Evolutionary conservation across 2,113 vertebrate genomes (phyloP), one percentile per base, ranked within the genome.

Genomic region (Tapirus terrestris): DNA sequence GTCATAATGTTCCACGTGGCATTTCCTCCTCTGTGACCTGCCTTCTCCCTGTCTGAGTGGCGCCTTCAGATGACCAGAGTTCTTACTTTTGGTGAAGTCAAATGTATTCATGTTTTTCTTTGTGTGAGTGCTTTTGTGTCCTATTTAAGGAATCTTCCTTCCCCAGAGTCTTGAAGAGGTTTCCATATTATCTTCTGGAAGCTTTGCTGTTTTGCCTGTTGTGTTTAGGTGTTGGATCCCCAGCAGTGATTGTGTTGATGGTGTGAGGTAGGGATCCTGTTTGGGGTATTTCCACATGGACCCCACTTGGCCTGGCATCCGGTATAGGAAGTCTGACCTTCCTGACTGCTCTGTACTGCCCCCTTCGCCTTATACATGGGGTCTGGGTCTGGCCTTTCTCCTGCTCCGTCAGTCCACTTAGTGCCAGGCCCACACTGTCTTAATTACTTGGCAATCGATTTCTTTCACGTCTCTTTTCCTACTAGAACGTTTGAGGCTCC

Each of bases 351-450:
- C 48, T 0, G n/a, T 0, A 3, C 39, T 39, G 29, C 31, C 51
- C 7, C 45, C 61, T 27, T 53, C 16, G 10, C 77, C 39, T 0
- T 2, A 11, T 16, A 3, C 2, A 0, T 0, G 1, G 36, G 11
- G 9, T 13, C 31, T 5, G 17, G 2, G 2, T 1, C 21, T 13
- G 39, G 80, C 5, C 51, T 68, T 21, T n/a, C 36, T 39, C 29
- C 60, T 7, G 12, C 58, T 29, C 45, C 2, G 0, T 10, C 1
- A 1, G 39, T 3, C 29, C 72, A 1, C n/a, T 43, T 2, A 7
- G 67, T 4, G 5, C 6, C 36, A 5, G 61, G 81, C 9, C 21
- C 0, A 0, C 65, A 0, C 20, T 8, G 27, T 27, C 60, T 1
- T 27, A 0, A 0, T 58, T 17, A 12, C 51, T 63, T 21, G 12